Evolutionary conservation across 2,797 vertebrate species (phyloP), one percentile per base, ranked within the genome.

Genomic region (Acestrorhynchus altus): DNA sequence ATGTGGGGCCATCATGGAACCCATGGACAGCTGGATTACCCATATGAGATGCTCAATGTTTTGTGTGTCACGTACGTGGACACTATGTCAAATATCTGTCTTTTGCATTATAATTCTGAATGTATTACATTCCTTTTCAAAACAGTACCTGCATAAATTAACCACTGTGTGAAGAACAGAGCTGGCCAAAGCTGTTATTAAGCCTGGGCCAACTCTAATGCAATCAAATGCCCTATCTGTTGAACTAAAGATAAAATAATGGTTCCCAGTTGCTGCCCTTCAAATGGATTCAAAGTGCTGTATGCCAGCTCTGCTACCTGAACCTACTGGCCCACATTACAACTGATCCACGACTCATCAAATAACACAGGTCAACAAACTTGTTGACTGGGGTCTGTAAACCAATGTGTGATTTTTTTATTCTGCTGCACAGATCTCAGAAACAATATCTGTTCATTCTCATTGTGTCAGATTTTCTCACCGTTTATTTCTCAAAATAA

Each of bases 221-320:
- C 74, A 64, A 77, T 85, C 89, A 90, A 85, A 86, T 84, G 79
- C 78, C 86, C 26, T 60, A 4, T 7, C 57, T 60, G 16, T 26
- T 60, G 56, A 60, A 60, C 57, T 31, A 60, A 60, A 31, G 56
- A 59, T 31, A 16, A 59, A 26, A 57, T 28, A 59, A 59, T 59
- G 12, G 12, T 59, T 28, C 26, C 18, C 18, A n/a, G 7, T 52
- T 4, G n/a, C 7, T 20, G 49, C 7, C 9, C 49, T 18, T 4
- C 15, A 61, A 39, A n/a, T 15, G 59, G 31, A 61, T 61, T 61
- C n/a, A 39, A 31, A 18, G 28, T 24, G 52, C 56, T 1, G 16
- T 16, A 12, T 2, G 40, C 18, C 40, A 64, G 42, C 10, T 4
- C 39, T 40, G 31, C 31, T 22, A 9, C 40, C 39, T 64, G 39